Evolutionary conservation across 2,888 invertebrate species (phyloP), one percentile per base, ranked within the genome.

Genomic region (Mantis religiosa): DNA sequence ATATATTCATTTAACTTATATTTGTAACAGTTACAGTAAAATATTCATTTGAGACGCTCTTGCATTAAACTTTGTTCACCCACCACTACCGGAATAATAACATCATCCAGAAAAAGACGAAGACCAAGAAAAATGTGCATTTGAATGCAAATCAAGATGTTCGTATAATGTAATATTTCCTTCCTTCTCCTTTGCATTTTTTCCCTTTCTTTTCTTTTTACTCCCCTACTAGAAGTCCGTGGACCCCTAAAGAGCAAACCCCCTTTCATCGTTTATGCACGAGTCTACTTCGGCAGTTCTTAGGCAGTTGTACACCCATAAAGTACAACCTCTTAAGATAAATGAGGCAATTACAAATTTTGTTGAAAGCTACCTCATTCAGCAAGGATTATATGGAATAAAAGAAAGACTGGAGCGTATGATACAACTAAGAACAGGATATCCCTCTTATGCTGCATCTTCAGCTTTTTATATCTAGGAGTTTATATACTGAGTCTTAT

Each of bases 91-190:
- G 88, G 84, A 88, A 88, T 88, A 88, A 88, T 88, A 88, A 88
- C 88, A 83, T 71, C 84, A 81, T n/a, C 71, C 84, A 84, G 47
- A 88, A 87, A 82, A 30, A 28, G 89, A 81, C 81, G 82, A 84
- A 84, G 85, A 54, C 81, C 86, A 87, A 87, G 89, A 89, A 89
- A 89, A 90, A 89, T 89, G 88, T 89, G 89, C 90, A 90, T 90
- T 90, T 90, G 90, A 88, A 90, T 90, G 90, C 90, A 90, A 90
- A 90, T 89, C 90, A 89, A 89, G 90, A 89, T 90, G 90, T 89
- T 89, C 88, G 88, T 87, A 89, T 90, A 90, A 90, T 89, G 90
- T 89, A 88, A 90, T 90, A 90, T 89, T 89, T 89, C 83, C 89
- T 85, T 28, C 85, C 47, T 81, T 71, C 41, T 27, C 28, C 86